Conservation (phyloP, 1,140 invertebrate genomes). For the Drosophila gunungcola region DNA sequence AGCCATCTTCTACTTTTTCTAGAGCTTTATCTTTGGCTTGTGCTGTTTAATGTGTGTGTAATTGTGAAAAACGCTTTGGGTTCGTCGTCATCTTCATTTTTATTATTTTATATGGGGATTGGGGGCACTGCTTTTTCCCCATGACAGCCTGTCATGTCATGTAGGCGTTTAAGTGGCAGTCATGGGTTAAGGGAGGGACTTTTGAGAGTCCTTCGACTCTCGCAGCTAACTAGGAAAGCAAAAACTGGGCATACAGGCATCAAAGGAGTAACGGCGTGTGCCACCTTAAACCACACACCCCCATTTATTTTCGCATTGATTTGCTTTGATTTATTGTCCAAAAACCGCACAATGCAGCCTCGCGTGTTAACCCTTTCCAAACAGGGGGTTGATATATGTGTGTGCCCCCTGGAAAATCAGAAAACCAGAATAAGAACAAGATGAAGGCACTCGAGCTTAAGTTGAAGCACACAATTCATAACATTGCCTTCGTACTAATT, state of each 20-base stretch:
- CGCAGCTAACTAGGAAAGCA: conserved; percentile 6
- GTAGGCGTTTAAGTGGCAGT: conserved; percentile 62
- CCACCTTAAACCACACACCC: conserved; percentile 2
- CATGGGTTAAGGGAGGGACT: conserved; percentile 19
- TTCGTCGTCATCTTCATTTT: conserved; percentile 12
- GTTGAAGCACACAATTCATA: conserved; percentile 78
- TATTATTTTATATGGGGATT: not conserved
- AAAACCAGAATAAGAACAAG: conserved; percentile 14
- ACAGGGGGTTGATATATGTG: conserved; percentile 23
- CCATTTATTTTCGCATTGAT: conserved; percentile 63
- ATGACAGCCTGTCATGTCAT: conserved; percentile 50
- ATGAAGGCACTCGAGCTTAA: conserved; percentile 61
- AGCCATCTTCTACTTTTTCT: conserved; percentile 4
- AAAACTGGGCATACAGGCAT: conserved; percentile 9
- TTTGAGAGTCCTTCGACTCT: conserved; percentile 14
- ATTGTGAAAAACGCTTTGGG: conserved; percentile 64
- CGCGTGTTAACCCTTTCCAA: conserved; percentile 40
- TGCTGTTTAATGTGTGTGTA: conserved; percentile 72
- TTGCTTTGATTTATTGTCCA: conserved; percentile 83
- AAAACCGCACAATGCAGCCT: conserved; percentile 56
- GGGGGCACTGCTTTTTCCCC: conserved; percentile 4
- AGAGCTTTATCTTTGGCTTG: conserved; percentile 7
- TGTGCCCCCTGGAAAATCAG: conserved; percentile 1
- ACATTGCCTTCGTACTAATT: conserved; percentile 79
- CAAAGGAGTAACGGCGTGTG: conserved; percentile 37